Percentiles rank a stretch among this genome's conserved stretches.
These are phyloP conservation scores for Aurelia aurita complex sp. Pacific DNA, from an alignment of 30 jellyfish, hydroid and myxozoan genomes.

Conservation along the genomic window DNA sequence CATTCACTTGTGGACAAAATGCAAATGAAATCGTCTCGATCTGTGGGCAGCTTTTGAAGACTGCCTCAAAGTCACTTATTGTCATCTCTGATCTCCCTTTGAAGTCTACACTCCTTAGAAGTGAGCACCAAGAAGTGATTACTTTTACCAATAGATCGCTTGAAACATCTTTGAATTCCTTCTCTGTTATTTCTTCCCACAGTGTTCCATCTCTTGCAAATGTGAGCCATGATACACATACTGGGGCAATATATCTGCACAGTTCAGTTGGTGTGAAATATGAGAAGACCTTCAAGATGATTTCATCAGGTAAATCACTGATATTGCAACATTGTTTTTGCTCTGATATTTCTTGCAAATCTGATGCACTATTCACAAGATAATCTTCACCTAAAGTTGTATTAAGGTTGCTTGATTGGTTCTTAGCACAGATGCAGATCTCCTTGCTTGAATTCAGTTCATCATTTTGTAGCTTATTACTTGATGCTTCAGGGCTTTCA, in stretches of 20 bases:
- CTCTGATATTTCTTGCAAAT: background rate
- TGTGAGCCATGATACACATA: conserved; percentile 73
- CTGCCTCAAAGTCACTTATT: conserved; percentile 24
- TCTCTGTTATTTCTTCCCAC: conserved; percentile 65
- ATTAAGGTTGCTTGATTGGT: background rate
- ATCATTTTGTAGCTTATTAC: no score
- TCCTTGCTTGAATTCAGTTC: conserved; percentile 33
- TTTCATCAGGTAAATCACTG: conserved; percentile 67
- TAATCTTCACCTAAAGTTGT: background rate
- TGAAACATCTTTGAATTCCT: conserved; percentile 74
- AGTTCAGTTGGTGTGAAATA: conserved; percentile 75
- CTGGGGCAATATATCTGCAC: conserved; percentile 87
- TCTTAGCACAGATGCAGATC: conserved; percentile 44
- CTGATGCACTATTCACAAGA: no score
- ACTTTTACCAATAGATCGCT: conserved; percentile 66
- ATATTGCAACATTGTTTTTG: background rate
- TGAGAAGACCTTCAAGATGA: conserved; percentile 66
- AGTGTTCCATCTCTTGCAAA: conserved; percentile 73
- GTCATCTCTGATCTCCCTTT: conserved; percentile 60
- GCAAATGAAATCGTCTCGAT: conserved; percentile 73
- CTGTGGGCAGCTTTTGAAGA: conserved; percentile 60
- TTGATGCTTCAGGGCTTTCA: background rate
- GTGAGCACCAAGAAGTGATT: conserved; percentile 77
- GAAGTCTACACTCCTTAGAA: conserved; percentile 52
- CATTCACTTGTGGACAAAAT: conserved; percentile 74